Base-by-base conservation (phyloP, 2,888 invertebrate species). In the Rhogogaster chlorosoma region DNA sequence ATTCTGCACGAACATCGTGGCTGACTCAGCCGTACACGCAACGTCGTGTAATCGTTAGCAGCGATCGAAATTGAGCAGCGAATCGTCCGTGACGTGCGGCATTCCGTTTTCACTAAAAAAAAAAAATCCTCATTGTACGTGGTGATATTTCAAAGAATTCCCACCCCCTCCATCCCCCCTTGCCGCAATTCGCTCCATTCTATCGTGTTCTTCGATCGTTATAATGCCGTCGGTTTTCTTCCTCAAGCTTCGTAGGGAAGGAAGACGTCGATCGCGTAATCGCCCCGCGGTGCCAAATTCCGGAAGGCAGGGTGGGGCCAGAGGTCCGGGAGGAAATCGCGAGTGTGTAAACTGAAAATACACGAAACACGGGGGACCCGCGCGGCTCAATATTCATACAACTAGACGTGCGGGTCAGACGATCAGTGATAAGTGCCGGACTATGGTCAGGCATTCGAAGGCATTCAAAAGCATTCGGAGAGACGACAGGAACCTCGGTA, bases 391-490 rank as follows among this genome's bases (percentile, higher is more conserved):
- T 77, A 77, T 77, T 77, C 53, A 53, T 77, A 32, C 49, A 77
- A n/a, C 36, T 80, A 22, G 18, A 22, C 22, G 38, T 80, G 61
- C n/a, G 45, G 49, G 80, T 80, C 80, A 80, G 83, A 49, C 83
- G 38, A 67, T 83, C 83, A 61, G 67, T 45, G 67, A 70, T 67
- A 70, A 83, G 83, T 64, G 45, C 29, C 26, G 22, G 49, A 10
- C 57, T 73, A 73, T 67, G 70, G 64, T 64, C 70, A 84, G 84
- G 84, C 85, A 77, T 85, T 87, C 84, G 64, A 53, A 86, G 85
- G 85, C 67, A 87, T 88, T 87, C 86, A 84, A 84, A 84, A 61
- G 80, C 64, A 71, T 85, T 38, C 61, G 80, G 29, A 80, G 7
- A 38, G 80, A n/a, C 57, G 80, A 61, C 80, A 64, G 80, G n/a